A percentile compares a stretch with the other conserved stretches of the same genome.
These are phyloP conservation scores for Melipona bicolor DNA, from an alignment of 2,888 invertebrate species.

Conservation along the genomic window DNA sequence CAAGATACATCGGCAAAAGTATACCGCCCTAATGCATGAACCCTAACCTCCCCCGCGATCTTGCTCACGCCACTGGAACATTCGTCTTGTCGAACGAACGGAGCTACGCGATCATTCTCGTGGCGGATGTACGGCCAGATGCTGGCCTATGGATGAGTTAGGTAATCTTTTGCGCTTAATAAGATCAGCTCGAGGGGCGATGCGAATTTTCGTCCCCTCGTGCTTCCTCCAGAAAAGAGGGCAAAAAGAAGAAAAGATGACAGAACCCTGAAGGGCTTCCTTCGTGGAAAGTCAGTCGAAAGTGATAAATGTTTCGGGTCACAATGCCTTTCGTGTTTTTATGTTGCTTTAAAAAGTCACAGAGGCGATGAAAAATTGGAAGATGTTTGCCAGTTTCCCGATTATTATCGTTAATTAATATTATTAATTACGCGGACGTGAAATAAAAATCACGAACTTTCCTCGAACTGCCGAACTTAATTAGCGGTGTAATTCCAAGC, in stretches of 20 bases:
- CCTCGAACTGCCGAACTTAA: background rate
- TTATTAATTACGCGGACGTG: too few relatives aligned
- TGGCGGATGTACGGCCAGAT: conserved; percentile 8
- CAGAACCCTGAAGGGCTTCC: background rate
- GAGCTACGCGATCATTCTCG: conserved; percentile 43
- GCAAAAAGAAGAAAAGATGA: background rate
- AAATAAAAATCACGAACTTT: too few relatives aligned
- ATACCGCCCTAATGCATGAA: conserved; percentile 64
- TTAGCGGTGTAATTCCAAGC: background rate
- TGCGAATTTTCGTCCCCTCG: background rate
- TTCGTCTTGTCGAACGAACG: conserved; percentile 57
- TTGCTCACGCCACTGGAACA: conserved; percentile 55
- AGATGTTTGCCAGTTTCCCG: too few relatives aligned
- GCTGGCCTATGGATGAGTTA: background rate
- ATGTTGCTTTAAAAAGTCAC: too few relatives aligned
- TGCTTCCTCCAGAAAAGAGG: background rate
- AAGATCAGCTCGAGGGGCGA: conserved; percentile 10
- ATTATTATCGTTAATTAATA: too few relatives aligned
- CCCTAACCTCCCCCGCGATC: conserved; percentile 57
- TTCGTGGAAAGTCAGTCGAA: background rate
- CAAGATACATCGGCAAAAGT: conserved; percentile 66
- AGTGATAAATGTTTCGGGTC: too few relatives aligned
- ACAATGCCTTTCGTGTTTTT: too few relatives aligned
- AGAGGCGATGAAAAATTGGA: too few relatives aligned
- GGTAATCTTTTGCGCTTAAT: conserved; percentile 8